A percentile compares a stretch with the other conserved stretches of the same genome.
phyloP scores from a whole-genome alignment of 2,888 invertebrate genomes.

The Andrena bicolor region DNA sequence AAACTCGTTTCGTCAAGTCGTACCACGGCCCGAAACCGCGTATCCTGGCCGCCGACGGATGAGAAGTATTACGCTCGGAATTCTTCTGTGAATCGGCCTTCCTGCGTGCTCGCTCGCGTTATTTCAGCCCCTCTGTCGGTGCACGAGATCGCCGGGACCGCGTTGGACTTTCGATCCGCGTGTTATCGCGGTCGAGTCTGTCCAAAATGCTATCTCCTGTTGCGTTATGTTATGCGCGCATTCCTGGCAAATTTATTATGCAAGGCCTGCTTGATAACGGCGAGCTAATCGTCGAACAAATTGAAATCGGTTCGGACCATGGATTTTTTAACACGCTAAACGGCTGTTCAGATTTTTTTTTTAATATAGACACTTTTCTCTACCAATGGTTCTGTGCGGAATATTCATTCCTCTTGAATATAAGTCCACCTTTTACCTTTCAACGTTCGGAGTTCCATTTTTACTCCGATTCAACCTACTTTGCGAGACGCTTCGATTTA shows the following conservation, averaged over 20 bases:
- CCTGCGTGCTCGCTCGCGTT: neutral
- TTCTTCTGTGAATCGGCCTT: slow-evolving; percentile 31
- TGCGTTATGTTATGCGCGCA: neutral
- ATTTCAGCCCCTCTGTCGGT: neutral
- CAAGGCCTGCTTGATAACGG: neutral
- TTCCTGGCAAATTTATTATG: neutral
- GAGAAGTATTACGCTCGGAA: slow-evolving; percentile 38
- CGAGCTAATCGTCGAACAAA: neutral
- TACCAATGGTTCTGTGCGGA: no score
- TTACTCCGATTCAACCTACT: neutral
- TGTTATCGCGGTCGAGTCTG: slow-evolving; percentile 6
- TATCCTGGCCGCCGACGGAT: slow-evolving; percentile 33
- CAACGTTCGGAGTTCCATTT: neutral
- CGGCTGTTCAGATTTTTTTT: neutral
- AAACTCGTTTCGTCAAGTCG: slow-evolving; percentile 76
- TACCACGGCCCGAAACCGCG: slow-evolving; percentile 40
- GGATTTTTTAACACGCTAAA: no score
- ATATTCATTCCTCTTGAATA: no score
- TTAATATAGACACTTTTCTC: neutral
- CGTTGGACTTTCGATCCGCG: neutral
- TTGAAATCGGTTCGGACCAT: neutral
- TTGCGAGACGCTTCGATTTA: neutral
- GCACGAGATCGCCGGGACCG: neutral
- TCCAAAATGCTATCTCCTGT: neutral
- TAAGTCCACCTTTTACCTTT: neutral